phyloP scores from a whole-genome alignment of 1,140 invertebrate genomes.

The Drosophila malerkotliana region DNA sequence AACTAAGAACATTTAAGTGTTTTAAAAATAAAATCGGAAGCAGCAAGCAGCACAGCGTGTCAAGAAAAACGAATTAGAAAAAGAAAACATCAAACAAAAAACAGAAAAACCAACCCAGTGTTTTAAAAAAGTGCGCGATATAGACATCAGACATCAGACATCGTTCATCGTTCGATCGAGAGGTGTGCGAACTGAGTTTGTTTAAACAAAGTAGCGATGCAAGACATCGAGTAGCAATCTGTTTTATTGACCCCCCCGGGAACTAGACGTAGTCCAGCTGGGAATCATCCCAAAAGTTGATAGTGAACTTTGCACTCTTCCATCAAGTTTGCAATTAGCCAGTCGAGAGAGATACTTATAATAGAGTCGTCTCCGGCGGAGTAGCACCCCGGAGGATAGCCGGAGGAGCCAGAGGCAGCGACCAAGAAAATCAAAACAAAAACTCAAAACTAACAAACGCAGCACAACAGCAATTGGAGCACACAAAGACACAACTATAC shows the following conservation, averaged over 20 bases:
- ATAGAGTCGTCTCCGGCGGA: constrained; percentile 9
- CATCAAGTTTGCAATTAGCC: constrained; percentile 29
- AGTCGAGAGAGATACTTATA: constrained; percentile 30
- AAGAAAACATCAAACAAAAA: constrained; percentile 65
- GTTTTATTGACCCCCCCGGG: constrained; percentile 43
- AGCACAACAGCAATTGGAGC: constrained; percentile 53
- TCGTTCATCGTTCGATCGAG: neutral
- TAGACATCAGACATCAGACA: neutral
- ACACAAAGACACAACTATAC: constrained; percentile 26
- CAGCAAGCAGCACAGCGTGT: constrained; percentile 31
- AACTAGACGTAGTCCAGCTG: constrained; percentile 32
- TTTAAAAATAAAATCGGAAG: constrained; percentile 77
- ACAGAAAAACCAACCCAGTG: constrained; percentile 13
- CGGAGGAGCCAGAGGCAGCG: constrained; percentile 24
- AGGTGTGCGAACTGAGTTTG: constrained; percentile 19
- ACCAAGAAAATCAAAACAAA: constrained; percentile 76
- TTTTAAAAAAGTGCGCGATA: constrained; percentile 38
- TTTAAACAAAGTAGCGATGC: constrained; percentile 35
- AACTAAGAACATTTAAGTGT: constrained; percentile 68
- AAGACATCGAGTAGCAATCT: constrained; percentile 22
- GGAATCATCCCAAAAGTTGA: constrained; percentile 22
- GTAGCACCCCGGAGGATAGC: constrained; percentile 12
- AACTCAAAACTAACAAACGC: constrained; percentile 73
- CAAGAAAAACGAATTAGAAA: constrained; percentile 17
- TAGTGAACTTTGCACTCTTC: constrained; percentile 61